phyloP scores from a whole-genome alignment of 2,797 vertebrate genomes.

The Bryconaethiops microstoma region DNA sequence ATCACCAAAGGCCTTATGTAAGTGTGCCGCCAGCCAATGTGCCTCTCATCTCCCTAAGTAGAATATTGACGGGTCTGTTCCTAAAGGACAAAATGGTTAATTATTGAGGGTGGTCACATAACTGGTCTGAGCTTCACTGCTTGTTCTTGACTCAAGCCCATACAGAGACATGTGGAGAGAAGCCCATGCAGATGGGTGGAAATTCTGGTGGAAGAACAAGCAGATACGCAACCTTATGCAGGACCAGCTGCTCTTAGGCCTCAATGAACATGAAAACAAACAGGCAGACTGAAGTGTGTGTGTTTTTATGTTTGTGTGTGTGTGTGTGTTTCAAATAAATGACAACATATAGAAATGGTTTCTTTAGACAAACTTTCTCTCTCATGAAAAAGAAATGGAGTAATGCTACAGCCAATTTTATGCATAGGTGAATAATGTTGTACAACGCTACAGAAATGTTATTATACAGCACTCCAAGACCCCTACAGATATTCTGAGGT shows the following conservation, averaged over 20 bases:
- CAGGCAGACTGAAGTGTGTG: background rate
- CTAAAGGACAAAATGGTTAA: conserved; percentile 30
- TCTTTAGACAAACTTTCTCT: background rate
- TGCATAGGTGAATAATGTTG: too few species aligned
- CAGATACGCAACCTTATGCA: conserved; percentile 9
- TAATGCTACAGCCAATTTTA: too few species aligned
- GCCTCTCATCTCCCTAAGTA: conserved; percentile 36
- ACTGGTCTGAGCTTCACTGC: conserved; percentile 19
- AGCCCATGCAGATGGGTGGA: conserved; percentile 19
- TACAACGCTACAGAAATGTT: too few species aligned
- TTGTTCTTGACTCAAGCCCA: conserved; percentile 34
- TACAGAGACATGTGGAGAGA: conserved; percentile 22
- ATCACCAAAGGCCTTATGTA: conserved; percentile 29
- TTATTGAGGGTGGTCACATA: conserved; percentile 40
- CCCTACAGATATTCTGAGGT: background rate
- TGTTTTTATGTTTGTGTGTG: background rate
- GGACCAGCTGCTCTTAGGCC: background rate
- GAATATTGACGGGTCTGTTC: conserved; percentile 43
- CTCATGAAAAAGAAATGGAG: background rate
- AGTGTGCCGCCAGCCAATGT: conserved; percentile 29
- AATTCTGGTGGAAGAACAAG: conserved; percentile 20
- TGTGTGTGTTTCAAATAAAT: background rate
- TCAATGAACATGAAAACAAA: conserved; percentile 10
- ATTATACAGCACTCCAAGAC: too few species aligned
- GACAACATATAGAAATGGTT: background rate